These are phyloP conservation scores for Aspidapion aeneum DNA, from an alignment of 2,888 invertebrate species.

Conservation along the genomic window DNA sequence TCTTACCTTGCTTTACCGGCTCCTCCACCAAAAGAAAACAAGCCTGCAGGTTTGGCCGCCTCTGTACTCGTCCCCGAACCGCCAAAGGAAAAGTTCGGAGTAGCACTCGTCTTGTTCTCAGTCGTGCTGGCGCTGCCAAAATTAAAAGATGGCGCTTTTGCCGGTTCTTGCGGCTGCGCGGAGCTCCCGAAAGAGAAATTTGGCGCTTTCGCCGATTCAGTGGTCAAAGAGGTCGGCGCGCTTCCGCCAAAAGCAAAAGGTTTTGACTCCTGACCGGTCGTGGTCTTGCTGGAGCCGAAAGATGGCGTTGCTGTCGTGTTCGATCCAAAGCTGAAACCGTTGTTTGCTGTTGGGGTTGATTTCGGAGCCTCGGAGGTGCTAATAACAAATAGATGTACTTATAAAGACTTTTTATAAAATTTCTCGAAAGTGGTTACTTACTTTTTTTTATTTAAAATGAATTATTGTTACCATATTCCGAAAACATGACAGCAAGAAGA, in stretches of 20 bases:
- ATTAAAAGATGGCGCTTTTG: constrained; percentile 19
- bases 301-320: constrained; percentile 4
- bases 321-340: constrained; percentile 19
- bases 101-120: neutral
- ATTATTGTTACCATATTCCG: too few relatives aligned
- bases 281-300: neutral
- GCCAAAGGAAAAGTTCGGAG: constrained; percentile 37
- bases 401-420: too few relatives aligned
- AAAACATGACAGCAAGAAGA: neutral
- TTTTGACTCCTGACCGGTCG: constrained; percentile 28
- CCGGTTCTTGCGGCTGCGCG: constrained; percentile 19
- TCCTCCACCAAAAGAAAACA: constrained; percentile 8
- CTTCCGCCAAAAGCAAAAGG: constrained; percentile 30
- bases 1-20: neutral
- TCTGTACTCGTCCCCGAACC: constrained; percentile 26
- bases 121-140: constrained; percentile 14
- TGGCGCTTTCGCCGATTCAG: constrained; percentile 29
- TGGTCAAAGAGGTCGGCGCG: constrained; percentile 10
- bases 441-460: too few relatives aligned
- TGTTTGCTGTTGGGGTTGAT: constrained; percentile 2
- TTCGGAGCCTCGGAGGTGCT: constrained; percentile 14
- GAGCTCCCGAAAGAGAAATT: constrained; percentile 38
- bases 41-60: constrained; percentile 8
- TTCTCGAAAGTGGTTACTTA: too few relatives aligned
- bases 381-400: constrained; percentile 1